Evolutionary conservation across 1,140 invertebrate genomes (phyloP).

Genomic region (Aphaenogaster rudis): DNA sequence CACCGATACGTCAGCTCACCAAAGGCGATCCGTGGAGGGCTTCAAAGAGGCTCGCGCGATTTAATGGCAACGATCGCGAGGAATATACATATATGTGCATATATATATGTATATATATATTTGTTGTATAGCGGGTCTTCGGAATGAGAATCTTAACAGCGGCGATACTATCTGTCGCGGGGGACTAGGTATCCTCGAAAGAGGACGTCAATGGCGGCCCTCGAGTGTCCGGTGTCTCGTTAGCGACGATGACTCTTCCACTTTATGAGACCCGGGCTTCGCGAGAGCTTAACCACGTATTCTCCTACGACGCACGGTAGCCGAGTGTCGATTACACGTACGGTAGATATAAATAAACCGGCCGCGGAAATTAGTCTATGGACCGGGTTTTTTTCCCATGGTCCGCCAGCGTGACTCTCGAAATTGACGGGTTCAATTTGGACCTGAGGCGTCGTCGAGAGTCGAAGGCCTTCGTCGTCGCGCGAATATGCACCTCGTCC

Average conservation of each 20-base stretch:
- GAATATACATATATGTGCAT: background rate
- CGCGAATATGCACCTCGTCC: background rate
- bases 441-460: background rate
- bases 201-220: conserved; percentile 71
- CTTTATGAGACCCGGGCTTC: conserved; percentile 62
- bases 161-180: conserved; percentile 75
- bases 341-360: conserved; percentile 74
- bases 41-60: conserved; percentile 62
- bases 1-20: conserved; percentile 51
- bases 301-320: conserved; percentile 72
- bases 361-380: conserved; percentile 74
- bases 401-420: conserved; percentile 51
- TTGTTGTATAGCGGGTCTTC: conserved; percentile 59
- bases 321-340: conserved; percentile 76
- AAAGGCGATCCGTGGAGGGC: conserved; percentile 55
- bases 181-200: conserved; percentile 71
- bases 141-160: conserved; percentile 57
- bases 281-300: conserved; percentile 53
- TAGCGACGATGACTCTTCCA: conserved; percentile 83
- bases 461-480: conserved; percentile 11
- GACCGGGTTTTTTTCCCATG: conserved; percentile 52
- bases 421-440: conserved; percentile 52
- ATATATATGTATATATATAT: background rate
- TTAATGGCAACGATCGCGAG: conserved; percentile 70
- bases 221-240: conserved; percentile 78